Percentiles rank a stretch among this genome's conserved stretches.
These are phyloP conservation scores for Stenurella melanura DNA, from an alignment of 2,888 invertebrate genomes.

Conservation along the genomic window DNA sequence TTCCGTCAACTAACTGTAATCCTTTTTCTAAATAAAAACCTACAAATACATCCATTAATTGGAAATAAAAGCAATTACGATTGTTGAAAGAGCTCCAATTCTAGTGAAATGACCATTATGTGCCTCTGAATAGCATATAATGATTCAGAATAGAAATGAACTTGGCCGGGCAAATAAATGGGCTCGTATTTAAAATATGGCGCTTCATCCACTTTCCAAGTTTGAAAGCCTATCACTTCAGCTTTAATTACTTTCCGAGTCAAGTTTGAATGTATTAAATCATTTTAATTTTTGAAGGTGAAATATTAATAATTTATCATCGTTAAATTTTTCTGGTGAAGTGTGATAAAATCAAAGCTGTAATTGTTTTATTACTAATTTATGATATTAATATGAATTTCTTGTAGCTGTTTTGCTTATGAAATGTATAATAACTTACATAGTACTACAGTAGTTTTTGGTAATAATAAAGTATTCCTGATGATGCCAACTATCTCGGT, in stretches of 20 bases:
- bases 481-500: no score
- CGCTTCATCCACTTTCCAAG: constrained; percentile 27
- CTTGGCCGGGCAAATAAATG: constrained; percentile 37
- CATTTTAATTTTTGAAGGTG: not conserved
- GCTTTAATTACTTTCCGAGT: constrained; percentile 35
- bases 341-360: no score
- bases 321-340: no score
- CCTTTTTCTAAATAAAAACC: constrained; percentile 28
- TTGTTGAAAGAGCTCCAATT: constrained; percentile 30
- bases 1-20: constrained; percentile 4
- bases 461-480: no score
- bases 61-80: constrained; percentile 38
- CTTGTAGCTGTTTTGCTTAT: no score
- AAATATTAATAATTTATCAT: not conserved
- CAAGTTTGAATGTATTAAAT: constrained; percentile 9
- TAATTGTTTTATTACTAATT: no score
- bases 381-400: no score
- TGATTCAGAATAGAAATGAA: constrained; percentile 37
- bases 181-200: constrained; percentile 35
- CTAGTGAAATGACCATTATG: constrained; percentile 40
- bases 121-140: constrained; percentile 37
- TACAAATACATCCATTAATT: constrained; percentile 34
- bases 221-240: constrained; percentile 37
- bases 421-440: no score
- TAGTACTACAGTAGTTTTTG: no score